A percentile compares a stretch with the other conserved stretches of the same genome.
Conservation (phyloP, 2,113 vertebrate species). For the Labrus mixtus region DNA sequence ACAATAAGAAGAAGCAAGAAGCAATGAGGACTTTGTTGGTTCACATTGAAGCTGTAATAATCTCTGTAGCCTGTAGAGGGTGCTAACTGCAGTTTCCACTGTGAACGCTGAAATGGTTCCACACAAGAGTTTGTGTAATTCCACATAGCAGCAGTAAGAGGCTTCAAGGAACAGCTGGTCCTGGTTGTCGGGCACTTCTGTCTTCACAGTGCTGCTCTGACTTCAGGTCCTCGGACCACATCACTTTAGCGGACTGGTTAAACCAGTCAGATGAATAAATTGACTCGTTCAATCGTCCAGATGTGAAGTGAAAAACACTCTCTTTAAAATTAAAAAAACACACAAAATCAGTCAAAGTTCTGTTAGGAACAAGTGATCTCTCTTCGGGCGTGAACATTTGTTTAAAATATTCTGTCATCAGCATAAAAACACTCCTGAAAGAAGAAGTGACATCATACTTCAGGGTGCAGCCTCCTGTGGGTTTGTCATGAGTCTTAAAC, state of each 20-base stretch:
- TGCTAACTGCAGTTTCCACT: not conserved
- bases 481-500: constrained; percentile 10
- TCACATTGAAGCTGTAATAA: constrained; percentile 14
- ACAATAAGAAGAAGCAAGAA: no score
- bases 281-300: constrained; percentile 9
- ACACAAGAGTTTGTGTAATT: not conserved
- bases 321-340: constrained; percentile 34
- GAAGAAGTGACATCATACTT: constrained; percentile 17
- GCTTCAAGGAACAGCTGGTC: not conserved
- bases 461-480: constrained; percentile 11
- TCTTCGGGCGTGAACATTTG: constrained; percentile 21
- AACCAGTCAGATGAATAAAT: not conserved
- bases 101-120: not conserved
- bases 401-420: constrained; percentile 44
- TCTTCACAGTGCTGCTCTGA: constrained; percentile 5
- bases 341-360: not conserved
- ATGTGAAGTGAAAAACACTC: constrained; percentile 4
- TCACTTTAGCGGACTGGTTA: constrained; percentile 23
- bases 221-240: constrained; percentile 13
- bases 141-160: not conserved
- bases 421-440: constrained; percentile 6
- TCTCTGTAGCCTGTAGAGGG: constrained; percentile 6
- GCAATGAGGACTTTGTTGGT: not conserved
- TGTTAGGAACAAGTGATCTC: not conserved
- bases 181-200: constrained; percentile 2